Base-by-base conservation (phyloP, 2,888 invertebrate species). In the Monochamus alternatus region DNA sequence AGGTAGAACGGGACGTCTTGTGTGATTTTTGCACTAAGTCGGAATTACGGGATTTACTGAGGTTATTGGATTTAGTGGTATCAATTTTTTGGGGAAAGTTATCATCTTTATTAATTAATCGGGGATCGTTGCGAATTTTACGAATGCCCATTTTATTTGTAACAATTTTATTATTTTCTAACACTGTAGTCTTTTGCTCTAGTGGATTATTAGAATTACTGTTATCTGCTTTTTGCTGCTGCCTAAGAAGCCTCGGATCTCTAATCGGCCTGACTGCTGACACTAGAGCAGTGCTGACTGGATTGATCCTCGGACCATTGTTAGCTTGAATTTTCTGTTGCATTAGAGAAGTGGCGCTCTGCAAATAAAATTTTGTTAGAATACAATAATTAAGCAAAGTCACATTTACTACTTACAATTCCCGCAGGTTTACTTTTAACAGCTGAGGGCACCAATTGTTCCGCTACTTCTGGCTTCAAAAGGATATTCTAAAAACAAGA, bases 231-330 rank as follows among this genome's bases (percentile, higher is more conserved):
- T 74, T 66, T 75, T 78, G 82, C 74, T 86, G 87, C 77, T 87
- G 88, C 44, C 87, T 85, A 72, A 86, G 78, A 32, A 89, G 80
- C 52, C 89, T 84, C 8, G 89, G 89, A 81, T 89, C 89, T 74
- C 88, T 81, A 86, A 89, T 83, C n/a, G 86, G 85, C 62, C 86
- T 84, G 38, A 81, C 76, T 51, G 79, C 77, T 22, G 78, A 75
- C 22, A 87, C 83, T 71, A 89, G 81, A 63, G 88, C 88, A 66
- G 87, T 88, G 80, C 88, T 89, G 66, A 89, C 90, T 3, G 93
- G 92, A 78, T 91, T 90, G 72, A 93, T 92, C 82, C 91, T 90
- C 55, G 90, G 86, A n/a, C 76, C 78, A 59, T 76, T 80, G 12
- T 51, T 75, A 10, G 9, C n/a, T 58, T 76, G 78, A 8, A 67